These are phyloP conservation scores for Peromyscus aztecus DNA, from an alignment of 2,797 vertebrate genomes.

Conservation along the genomic window DNA sequence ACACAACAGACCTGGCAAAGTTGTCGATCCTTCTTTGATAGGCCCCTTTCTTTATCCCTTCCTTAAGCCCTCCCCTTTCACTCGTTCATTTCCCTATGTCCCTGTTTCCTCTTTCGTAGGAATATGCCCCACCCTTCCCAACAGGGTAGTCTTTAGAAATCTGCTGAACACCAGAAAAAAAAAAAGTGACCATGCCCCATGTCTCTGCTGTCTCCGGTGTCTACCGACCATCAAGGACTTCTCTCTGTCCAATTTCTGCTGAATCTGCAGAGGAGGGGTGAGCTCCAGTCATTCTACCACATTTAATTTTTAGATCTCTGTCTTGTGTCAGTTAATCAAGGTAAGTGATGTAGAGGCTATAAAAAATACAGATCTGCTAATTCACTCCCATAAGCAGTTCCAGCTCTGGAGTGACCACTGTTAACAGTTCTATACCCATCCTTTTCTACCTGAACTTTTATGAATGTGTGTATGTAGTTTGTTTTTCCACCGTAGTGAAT, in stretches of 20 bases:
- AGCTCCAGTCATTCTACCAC: conserved; percentile 5
- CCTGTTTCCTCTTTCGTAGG: conserved; percentile 23
- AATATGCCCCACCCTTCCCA: neutral
- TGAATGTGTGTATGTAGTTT: neutral
- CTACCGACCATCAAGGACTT: conserved; percentile 48
- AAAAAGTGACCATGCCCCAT: neutral
- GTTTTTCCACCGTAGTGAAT: neutral
- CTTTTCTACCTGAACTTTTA: neutral
- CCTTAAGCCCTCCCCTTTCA: conserved; percentile 39
- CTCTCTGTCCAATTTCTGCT: conserved; percentile 50
- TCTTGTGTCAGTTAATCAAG: conserved; percentile 15
- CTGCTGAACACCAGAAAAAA: neutral
- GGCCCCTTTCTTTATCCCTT: conserved; percentile 36
- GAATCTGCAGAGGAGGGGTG: conserved; percentile 3
- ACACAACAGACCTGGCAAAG: neutral
- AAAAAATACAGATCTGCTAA: neutral
- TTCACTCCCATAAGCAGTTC: neutral
- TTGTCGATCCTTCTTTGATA: conserved; percentile 52
- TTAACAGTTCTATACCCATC: neutral
- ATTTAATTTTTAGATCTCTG: conserved; percentile 31
- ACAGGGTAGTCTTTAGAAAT: conserved; percentile 45
- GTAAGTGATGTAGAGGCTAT: neutral
- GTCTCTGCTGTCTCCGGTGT: conserved; percentile 56
- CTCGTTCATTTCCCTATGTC: conserved; percentile 10
- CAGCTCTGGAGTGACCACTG: neutral